Base-by-base conservation (phyloP, 1,140 invertebrate genomes). In the Dreissena polymorpha region DNA sequence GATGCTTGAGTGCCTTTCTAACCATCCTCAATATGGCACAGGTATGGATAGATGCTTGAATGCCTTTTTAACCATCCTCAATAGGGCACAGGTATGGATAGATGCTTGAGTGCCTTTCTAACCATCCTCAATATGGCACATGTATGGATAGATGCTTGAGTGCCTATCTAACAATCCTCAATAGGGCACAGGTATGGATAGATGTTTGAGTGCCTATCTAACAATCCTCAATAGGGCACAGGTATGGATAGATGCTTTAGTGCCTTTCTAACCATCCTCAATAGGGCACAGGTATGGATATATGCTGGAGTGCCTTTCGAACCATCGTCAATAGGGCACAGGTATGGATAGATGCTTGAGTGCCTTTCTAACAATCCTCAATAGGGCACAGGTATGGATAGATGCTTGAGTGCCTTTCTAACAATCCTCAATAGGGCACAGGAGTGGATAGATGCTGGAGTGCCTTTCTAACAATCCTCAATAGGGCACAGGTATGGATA, bases 281-380 rank as follows among this genome's bases (percentile, higher is more conserved):
- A 93, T 82, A 90, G 92, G 88, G 90, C 89, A 25, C 92, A 93
- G 91, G 92, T 92, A 79, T 65, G 51, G 25, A 29, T 2, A 39
- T 2, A 39, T 8, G 3, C 39, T 39, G 2, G 39, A 5, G 2
- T 39, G 39, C n/a, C 67, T 69, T 0, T 69, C 3, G 2, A 16
- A 27, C 21, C 53, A 3, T 93, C n/a, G 92, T 93, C 85, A 93
- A 93, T 82, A 90, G 92, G 88, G 90, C 89, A 25, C 92, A 93
- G 91, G 92, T 92, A 79, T 65, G 51, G 25, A 29, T 2, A 39
- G 39, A 39, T 8, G 3, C 39, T 39, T 39, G 39, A 5, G 2
- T 39, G 39, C n/a, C 67, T 69, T 0, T 69, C 3, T 27, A 16
- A 27, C 21, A 10, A 3, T 93, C n/a, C 92, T 93, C 85, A 93